Conservation (phyloP, 2,113 vertebrate genomes). For the Anthoscopus minutus region DNA sequence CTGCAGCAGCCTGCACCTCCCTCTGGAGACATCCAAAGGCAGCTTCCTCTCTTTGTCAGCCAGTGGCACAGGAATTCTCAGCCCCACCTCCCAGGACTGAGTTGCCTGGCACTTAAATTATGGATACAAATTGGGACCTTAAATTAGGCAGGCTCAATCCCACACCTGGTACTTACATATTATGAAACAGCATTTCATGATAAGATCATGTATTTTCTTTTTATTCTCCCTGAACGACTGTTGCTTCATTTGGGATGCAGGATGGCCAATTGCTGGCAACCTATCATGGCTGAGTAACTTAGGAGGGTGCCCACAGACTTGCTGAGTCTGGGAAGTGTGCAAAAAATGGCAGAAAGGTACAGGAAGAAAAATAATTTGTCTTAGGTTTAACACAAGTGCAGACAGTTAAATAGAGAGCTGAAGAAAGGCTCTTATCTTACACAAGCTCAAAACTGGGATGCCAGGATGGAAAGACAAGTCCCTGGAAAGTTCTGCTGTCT, state of each 20-base stretch:
- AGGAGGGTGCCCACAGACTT: neutral
- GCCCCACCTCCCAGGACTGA: neutral
- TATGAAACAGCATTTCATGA: slow-evolving; percentile 27
- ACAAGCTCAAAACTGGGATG: neutral
- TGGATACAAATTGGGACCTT: neutral
- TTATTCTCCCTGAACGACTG: neutral
- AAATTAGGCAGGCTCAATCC: slow-evolving; percentile 30
- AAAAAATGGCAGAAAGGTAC: accelerated
- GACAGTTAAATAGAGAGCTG: neutral
- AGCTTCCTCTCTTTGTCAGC: neutral
- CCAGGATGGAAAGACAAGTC: neutral
- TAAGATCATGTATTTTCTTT: accelerated
- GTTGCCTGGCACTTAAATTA: neutral
- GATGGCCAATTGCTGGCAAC: neutral
- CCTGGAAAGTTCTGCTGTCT: neutral
- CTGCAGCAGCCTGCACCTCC: neutral
- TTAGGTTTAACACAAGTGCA: neutral
- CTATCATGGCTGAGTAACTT: neutral
- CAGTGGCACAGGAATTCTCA: neutral
- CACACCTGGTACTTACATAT: slow-evolving; percentile 32
- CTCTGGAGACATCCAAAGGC: neutral
- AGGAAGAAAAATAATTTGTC: neutral
- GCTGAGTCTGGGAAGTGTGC: neutral
- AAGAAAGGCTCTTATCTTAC: neutral
- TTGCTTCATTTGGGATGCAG: neutral